Base-by-base conservation (phyloP, 2,888 invertebrate species). In the Podotricha telesiphe region DNA sequence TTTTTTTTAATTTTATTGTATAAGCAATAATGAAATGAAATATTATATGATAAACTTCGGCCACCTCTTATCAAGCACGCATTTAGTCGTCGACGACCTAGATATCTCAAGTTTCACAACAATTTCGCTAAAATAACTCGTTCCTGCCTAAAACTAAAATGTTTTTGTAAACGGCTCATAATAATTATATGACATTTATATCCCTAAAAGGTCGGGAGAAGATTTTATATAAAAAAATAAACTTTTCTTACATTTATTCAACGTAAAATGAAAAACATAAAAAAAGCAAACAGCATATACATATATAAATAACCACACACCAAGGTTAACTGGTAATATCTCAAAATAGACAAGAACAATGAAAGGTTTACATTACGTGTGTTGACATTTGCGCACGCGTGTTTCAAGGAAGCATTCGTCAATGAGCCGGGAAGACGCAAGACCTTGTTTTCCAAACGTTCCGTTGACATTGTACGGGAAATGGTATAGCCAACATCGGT, bases 361-460 rank as follows among this genome's bases (percentile, higher is more conserved):
- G 67, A 65, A 65, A 65, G 56, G 67, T 56, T 45, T 62, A 70
- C 65, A 64, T 65, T 61, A 67, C 69, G 65, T 48, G 58, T 66
- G 66, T 62, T 65, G 62, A 65, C 56, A 63, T 47, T 72, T 71
- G 84, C 82, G 88, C 91, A 89, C 89, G 88, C 87, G 90, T 80
- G 77, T 79, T 91, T 90, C 91, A 77, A 74, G 82, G 91, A 90
- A 91, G 68, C 58, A 72, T 77, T 73, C 78, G 78, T 86, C 82
- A 83, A 86, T 85, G 83, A 79, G 76, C 74, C 74, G 74, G 80
- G 79, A 76, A 83, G 82, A 79, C 82, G 80, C 80, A 76, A 75
- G 69, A 40, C 73, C 87, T 86, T 89, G 87, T 89, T 89, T 86
- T 84, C 80, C 83, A 84, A 89, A 86, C 82, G 77, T 65, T 69